phyloP scores from a whole-genome alignment of 2,113 vertebrate genomes.

The Spermophilus dauricus region DNA sequence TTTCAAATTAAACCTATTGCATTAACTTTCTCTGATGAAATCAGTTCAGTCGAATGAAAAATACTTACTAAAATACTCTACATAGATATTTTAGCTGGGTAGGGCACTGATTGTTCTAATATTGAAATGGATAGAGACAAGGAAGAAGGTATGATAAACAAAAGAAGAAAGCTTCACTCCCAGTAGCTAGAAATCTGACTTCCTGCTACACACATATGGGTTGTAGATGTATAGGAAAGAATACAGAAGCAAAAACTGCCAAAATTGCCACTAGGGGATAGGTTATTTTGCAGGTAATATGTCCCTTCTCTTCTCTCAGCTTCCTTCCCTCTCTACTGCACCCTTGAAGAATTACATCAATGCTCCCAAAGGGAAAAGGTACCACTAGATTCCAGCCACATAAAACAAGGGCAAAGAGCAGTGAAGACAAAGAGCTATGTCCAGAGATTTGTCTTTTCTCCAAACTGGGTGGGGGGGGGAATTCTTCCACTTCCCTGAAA shows the following conservation, averaged over 20 bases:
- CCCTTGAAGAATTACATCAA: background rate
- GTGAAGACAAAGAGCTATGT: slow-evolving; percentile 40
- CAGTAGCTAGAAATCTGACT: background rate
- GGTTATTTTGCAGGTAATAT: background rate
- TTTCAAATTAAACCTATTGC: slow-evolving; percentile 73
- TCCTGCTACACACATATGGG: background rate
- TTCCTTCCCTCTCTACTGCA: background rate
- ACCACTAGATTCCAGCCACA: background rate
- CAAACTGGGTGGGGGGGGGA: background rate
- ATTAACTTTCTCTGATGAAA: slow-evolving; percentile 77
- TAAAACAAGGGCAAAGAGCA: background rate
- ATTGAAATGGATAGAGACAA: slow-evolving; percentile 51
- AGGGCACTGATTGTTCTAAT: slow-evolving; percentile 42
- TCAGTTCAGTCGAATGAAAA: slow-evolving; percentile 76
- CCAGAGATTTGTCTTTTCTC: slow-evolving; percentile 23
- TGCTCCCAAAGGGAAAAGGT: background rate
- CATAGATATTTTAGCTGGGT: slow-evolving; percentile 64
- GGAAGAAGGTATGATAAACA: slow-evolving; percentile 53
- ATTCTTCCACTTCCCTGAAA: background rate
- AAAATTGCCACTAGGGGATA: background rate
- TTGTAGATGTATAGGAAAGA: background rate
- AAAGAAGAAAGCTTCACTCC: background rate
- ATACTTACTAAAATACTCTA: slow-evolving; percentile 73
- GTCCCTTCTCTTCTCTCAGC: background rate
- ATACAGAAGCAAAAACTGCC: background rate